Evolutionary conservation across 2,888 invertebrate genomes (phyloP).

Genomic region (Muschampia plurimacula): DNA sequence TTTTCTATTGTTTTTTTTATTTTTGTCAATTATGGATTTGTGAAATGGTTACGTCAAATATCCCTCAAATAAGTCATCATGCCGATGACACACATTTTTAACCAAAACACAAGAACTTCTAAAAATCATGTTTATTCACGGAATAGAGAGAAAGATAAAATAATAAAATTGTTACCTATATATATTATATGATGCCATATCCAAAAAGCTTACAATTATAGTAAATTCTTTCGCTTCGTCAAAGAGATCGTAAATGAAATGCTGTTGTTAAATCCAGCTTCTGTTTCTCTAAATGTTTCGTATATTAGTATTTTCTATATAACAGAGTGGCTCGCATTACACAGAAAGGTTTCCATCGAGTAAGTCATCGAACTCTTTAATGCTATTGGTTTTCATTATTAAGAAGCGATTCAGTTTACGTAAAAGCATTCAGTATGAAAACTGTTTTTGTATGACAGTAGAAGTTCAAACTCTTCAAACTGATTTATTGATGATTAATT

Average conservation of each 20-base stretch:
- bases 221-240: neutral
- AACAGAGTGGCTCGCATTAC: conserved; percentile 23
- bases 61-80: too few species aligned
- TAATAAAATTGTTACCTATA: too few species aligned
- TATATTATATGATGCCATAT: neutral
- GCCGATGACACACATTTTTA: too few species aligned
- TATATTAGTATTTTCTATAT: conserved; percentile 8
- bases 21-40: too few species aligned
- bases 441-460: too few species aligned
- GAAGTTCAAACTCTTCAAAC: too few species aligned
- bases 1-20: too few species aligned
- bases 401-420: neutral
- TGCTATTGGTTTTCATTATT: conserved; percentile 4
- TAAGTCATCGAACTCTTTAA: conserved; percentile 28
- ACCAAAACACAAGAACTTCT: too few species aligned
- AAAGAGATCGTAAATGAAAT: conserved; percentile 7
- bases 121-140: too few species aligned
- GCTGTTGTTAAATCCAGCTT: conserved; percentile 2
- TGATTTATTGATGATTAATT: too few species aligned
- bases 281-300: conserved; percentile 3
- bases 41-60: too few species aligned
- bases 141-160: too few species aligned
- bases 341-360: conserved; percentile 29
- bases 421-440: neutral
- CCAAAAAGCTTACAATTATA: neutral